Evolutionary conservation across 2,888 invertebrate species (phyloP).

Genomic region (Spisula solida): DNA sequence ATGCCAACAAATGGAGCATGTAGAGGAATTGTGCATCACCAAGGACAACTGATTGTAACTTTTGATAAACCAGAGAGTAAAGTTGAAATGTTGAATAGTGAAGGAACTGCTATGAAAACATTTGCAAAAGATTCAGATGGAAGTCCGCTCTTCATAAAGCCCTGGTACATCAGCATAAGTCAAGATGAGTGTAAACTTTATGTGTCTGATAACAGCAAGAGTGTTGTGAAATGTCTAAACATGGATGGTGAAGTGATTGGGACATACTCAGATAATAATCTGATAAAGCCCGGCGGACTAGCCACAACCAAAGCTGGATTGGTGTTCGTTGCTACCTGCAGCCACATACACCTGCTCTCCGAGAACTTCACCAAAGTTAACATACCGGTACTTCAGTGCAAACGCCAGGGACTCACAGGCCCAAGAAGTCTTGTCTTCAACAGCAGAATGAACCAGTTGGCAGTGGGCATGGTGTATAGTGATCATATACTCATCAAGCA

Average conservation of each 20-base stretch:
- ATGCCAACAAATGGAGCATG: slow-evolving; percentile 18
- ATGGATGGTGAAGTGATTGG: slow-evolving; percentile 18
- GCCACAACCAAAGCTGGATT: background rate
- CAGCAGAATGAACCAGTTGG: background rate
- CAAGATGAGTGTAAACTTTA: slow-evolving; percentile 30
- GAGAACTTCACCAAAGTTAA: no score
- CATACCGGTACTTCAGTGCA: no score
- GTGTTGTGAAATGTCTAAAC: slow-evolving; percentile 30
- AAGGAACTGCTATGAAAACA: background rate
- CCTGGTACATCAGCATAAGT: slow-evolving; percentile 30
- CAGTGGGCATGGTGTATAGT: slow-evolving; percentile 26
- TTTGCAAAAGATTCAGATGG: slow-evolving; percentile 1
- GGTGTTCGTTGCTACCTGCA: slow-evolving; percentile 12
- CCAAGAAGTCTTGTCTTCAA: background rate
- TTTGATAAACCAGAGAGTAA: slow-evolving; percentile 37
- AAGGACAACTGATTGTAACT: slow-evolving; percentile 15
- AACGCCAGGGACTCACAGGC: background rate
- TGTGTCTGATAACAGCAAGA: slow-evolving; percentile 26
- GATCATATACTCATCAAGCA: slow-evolving; percentile 15
- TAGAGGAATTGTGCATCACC: slow-evolving; percentile 12
- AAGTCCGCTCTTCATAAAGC: slow-evolving; percentile 16
- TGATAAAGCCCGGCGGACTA: slow-evolving; percentile 17
- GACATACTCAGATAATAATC: background rate
- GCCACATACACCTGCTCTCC: background rate
- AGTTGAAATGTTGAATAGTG: slow-evolving; percentile 19